Evolutionary conservation across 1,140 invertebrate species (phyloP), one percentile per base, ranked within the genome.

Genomic region (Paraescarpia echinospica): DNA sequence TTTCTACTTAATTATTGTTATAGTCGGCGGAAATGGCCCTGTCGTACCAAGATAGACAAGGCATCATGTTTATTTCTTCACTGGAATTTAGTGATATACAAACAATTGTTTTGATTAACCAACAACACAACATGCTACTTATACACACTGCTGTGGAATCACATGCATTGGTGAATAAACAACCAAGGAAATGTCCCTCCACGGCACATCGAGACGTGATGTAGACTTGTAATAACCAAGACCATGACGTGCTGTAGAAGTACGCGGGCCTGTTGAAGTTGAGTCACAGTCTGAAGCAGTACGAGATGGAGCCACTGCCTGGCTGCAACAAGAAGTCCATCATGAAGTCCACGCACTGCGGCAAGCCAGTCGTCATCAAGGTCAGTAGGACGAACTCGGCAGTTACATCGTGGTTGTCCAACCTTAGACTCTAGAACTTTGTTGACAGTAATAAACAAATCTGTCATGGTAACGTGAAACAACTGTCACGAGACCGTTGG

Each of bases 251-350:
- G 59, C 22, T 92, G 1, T 88, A 95, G 94, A 92, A 90, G 18
- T 95, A 95, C 93, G 93, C 93, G 89, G 94, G 94, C 0, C 92
- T 95, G 59, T 93, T 95, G 33, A 94, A 94, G 41, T 33, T 91
- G 27, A 94, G 93, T 8, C 92, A 94, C 93, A 94, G 93, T 14
- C 89, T 94, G 8, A 94, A 94, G 34, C 94, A 95, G 89, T 95
- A 92, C 88, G 93, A 93, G n/a, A 31, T 95, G 90, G 93, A 93
- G 34, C 89, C 92, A 1, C 91, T 92, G 33, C 91, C 92, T 2
- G 89, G 89, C 33, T 93, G 89, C 31, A 93, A 90, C 89, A 93
- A 94, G 22, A 92, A 94, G 88, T 95, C 92, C 34, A 89, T 89
- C 59, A 77, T 77, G 59, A 77, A 77, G 1, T 94, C 94, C 48